Evolutionary conservation across 2,797 vertebrate species (phyloP).

Genomic region (Morus bassanus): DNA sequence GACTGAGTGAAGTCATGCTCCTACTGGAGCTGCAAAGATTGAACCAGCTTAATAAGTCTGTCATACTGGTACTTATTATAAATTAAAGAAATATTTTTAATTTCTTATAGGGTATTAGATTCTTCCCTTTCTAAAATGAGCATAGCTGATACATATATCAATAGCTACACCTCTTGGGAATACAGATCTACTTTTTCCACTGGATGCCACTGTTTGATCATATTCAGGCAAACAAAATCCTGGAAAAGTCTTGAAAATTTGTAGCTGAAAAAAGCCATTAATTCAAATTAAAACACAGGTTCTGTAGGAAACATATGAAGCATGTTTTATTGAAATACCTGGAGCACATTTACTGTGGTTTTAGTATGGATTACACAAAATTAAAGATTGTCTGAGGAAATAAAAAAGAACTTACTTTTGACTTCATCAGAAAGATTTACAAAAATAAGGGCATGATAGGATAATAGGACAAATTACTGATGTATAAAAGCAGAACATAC

Average conservation of each 20-base stretch:
- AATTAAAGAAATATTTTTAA: background rate
- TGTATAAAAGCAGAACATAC: background rate
- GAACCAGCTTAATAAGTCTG: background rate
- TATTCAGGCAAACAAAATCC: conserved; percentile 3
- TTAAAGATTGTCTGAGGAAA: background rate
- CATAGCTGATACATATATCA: background rate
- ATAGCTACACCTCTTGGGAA: background rate
- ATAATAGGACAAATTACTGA: background rate
- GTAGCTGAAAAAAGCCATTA: background rate
- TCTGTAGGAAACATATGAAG: background rate
- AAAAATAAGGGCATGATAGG: background rate
- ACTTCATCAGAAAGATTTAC: background rate
- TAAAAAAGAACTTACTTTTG: background rate
- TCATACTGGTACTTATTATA: background rate
- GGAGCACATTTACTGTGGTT: background rate
- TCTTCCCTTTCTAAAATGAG: background rate
- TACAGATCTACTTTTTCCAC: background rate
- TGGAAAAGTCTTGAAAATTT: background rate
- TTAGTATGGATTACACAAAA: background rate
- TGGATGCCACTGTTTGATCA: conserved; percentile 62
- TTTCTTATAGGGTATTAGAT: background rate
- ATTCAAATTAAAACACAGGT: background rate
- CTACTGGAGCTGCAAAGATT: background rate
- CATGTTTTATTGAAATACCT: conserved; percentile 20
- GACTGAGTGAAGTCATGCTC: background rate